Evolutionary conservation across 2,888 invertebrate genomes (phyloP), one percentile per base, ranked within the genome.

Genomic region (Drosophila formosana): DNA sequence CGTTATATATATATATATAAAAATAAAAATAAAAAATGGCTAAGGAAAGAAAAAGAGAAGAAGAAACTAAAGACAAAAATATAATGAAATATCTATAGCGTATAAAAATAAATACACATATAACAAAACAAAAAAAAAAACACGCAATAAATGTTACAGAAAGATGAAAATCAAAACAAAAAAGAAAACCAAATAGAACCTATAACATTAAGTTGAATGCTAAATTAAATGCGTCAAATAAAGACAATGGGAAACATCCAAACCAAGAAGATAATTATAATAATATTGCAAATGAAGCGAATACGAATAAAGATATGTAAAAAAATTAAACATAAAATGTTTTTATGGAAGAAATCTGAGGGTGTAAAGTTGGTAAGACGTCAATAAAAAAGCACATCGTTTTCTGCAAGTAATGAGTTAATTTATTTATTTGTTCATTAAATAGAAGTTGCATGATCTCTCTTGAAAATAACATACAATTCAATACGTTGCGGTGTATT

Each of bases 1-100:
- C 91, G 90, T 91, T 91, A 90, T 88, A 88, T 88, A 88, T 88
- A 88, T 88, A 88, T 80, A 88, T 82, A 80, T 78, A 78, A 70
- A 64, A 72, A 60, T 63, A 57, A 76, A 71, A 2, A 13, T 43
- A 53, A 73, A 75, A 67, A 75, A 61, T 46, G 66, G 69, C 75
- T 72, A 46, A 51, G 66, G 61, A 63, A 72, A 53, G 72, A 49
- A 71, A n/a, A 63, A 23, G 56, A 76, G 73, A 68, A 73, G 70
- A 76, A 74, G 68, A 73, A 74, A 46, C 68, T 66, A 72, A 80
- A 64, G 64, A 70, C 63, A 70, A 80, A 68, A 80, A 74, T 66
- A 65, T 65, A 78, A 84, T 79, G 66, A 82, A 89, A 87, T 89
- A 85, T 88, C 80, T 82, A 89, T 80, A 83, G 83, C 79, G 76